Base-by-base conservation (phyloP, 2,113 vertebrate genomes). In the Corapipo altera region DNA sequence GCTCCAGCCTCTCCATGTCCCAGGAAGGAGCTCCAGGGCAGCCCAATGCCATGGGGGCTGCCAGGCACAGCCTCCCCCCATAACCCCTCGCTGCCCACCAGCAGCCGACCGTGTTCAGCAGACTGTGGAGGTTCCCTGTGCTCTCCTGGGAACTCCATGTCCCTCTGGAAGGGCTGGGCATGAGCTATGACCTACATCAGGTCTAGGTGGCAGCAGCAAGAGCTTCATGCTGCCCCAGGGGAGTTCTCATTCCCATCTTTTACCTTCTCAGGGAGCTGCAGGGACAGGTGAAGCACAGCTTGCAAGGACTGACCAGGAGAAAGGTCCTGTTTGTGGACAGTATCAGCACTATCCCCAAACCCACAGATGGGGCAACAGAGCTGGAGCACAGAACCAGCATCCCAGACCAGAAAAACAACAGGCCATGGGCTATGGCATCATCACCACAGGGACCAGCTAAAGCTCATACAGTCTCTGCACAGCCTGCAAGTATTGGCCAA, bases 51-150 rank as follows among this genome's bases (percentile, higher is more conserved):
- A 4, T 1, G 41, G 48, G n/a, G 39, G 18, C 89, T 49, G 55
- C 70, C 41, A 24, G 35, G 48, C 39, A 69, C 20, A 15, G 41
- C 77, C 57, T 62, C 51, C 77, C 59, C 28, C 27, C 64, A 1
- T 0, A 0, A 19, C 23, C 37, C 80, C 51, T 11, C 1, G 2
- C 8, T 66, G 78, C 66, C 62, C 62, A n/a, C 46, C 23, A 2
- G 0, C 51, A 52, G 48, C 71, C 51, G 64, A 7, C 17, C 4
- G 0, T 0, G 16, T 5, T 41, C 74, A 44, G 81, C 54, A 43
- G 13, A 8, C 4, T 5, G 19, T 11, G 59, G 35, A 41, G 59
- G 39, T 4, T 21, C 37, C 43, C 49, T 2, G 33, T 3, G 70
- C 46, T 33, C 30, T 16, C 6, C 0, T 12, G 59, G 75, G 43